These are phyloP conservation scores for Drosophila insularis DNA, from an alignment of 1,140 invertebrate species.

Conservation along the genomic window DNA sequence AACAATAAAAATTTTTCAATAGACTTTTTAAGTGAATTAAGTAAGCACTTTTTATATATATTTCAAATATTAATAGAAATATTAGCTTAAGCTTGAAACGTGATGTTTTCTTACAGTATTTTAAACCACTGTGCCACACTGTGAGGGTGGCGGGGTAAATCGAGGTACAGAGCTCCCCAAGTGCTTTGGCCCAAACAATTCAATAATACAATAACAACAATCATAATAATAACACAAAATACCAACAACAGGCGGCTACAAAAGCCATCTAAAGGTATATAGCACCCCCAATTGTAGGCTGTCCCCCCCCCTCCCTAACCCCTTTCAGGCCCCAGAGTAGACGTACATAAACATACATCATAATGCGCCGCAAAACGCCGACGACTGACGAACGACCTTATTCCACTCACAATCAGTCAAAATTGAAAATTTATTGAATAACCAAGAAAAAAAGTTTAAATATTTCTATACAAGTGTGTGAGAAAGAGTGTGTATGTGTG, in stretches of 20 bases:
- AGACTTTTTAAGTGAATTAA: too few species aligned
- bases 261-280: constrained; percentile 36
- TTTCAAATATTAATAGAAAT: too few species aligned
- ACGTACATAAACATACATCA: constrained; percentile 71
- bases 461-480: constrained; percentile 30
- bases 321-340: constrained; percentile 5
- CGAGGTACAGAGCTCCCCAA: constrained; percentile 44
- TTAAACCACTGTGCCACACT: constrained; percentile 41
- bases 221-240: constrained; percentile 81
- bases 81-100: too few species aligned
- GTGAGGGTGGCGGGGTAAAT: neutral
- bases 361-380: constrained; percentile 68
- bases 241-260: constrained; percentile 43
- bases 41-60: too few species aligned
- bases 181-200: constrained; percentile 80
- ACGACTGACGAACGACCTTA: constrained; percentile 77
- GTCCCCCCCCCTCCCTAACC: constrained; percentile 15
- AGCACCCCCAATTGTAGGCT: constrained; percentile 23
- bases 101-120: neutral
- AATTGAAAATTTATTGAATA: constrained; percentile 83
- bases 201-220: constrained; percentile 81
- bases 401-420: constrained; percentile 82
- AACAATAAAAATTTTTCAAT: too few species aligned
- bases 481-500: constrained; percentile 33
- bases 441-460: constrained; percentile 55